Conservation (phyloP, 2,888 invertebrate genomes). For the Eupithecia centaureata region DNA sequence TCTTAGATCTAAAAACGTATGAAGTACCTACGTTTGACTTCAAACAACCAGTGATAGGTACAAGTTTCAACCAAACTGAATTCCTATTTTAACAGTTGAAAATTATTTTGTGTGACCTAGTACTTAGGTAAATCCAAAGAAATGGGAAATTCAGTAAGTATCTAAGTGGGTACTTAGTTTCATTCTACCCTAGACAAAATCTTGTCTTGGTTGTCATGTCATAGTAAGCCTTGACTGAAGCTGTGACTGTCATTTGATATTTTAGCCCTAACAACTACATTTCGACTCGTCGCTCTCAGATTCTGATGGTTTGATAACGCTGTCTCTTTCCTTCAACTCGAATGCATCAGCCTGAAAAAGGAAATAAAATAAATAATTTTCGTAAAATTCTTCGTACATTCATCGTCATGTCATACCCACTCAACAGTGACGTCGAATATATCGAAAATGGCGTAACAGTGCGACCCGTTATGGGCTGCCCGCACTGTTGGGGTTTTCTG, state of each 20-base stretch:
- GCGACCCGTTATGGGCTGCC: too few relatives aligned
- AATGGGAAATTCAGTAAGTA: not conserved
- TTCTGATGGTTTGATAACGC: slow-evolving; percentile 77
- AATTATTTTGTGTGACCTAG: too few relatives aligned
- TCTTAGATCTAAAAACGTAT: slow-evolving; percentile 12
- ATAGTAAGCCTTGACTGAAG: too few relatives aligned
- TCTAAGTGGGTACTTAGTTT: not conserved
- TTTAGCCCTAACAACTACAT: slow-evolving; percentile 71
- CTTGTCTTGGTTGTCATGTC: not conserved
- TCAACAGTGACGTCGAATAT: too few relatives aligned
- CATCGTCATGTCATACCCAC: too few relatives aligned
- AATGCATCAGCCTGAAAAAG: slow-evolving; percentile 78
- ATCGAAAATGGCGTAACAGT: too few relatives aligned
- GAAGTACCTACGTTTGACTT: not conserved
- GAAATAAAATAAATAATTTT: not conserved
- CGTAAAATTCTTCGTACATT: not conserved
- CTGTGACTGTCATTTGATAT: not conserved
- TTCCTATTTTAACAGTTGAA: not conserved
- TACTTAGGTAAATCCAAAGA: slow-evolving; percentile 16
- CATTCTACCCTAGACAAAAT: not conserved
- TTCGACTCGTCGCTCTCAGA: slow-evolving; percentile 79
- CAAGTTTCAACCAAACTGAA: not conserved
- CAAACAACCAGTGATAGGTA: not conserved
- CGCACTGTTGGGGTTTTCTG: too few relatives aligned
- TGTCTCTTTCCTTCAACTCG: slow-evolving; percentile 77